Conservation (phyloP, 2,113 vertebrate species). For the human region GRCh38 chr6:152836501-152837000, state of each 20-base stretch:
- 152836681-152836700: accelerated
- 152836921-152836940: not conserved
- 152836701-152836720: not conserved
- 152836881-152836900: not conserved
- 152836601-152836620: not conserved
- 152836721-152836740: not conserved
- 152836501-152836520: not conserved
- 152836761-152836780: not conserved
- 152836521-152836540: not conserved
- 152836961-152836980: not conserved
- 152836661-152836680: not conserved
- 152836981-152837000: not conserved
- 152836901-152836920: not conserved
- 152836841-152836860: not conserved
- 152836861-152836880: not conserved
- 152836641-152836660: not conserved
- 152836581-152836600: not conserved
- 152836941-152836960: not conserved
- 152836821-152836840: not conserved
- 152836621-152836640: not conserved
- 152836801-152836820: not conserved
- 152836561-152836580: not conserved
- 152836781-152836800: not conserved
- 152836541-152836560: not conserved
- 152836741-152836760: not conserved